Base-by-base conservation (phyloP, 2,113 vertebrate species). In the Caracal caracal region DNA sequence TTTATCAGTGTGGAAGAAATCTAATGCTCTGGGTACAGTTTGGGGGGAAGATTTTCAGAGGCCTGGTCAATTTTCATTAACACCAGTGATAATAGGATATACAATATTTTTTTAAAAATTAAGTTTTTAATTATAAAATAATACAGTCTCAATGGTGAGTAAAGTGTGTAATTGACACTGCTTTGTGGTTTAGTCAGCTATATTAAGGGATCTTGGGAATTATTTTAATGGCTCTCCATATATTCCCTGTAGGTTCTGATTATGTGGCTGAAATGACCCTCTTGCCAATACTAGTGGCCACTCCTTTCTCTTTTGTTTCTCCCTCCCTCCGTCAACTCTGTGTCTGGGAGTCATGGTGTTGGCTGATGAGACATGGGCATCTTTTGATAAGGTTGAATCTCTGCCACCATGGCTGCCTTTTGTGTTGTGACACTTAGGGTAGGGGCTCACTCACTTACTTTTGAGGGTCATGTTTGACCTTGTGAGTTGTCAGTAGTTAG, bases 1-100 rank as follows among this genome's bases (percentile, higher is more conserved):
- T 94, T 86, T 95, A 71, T 91, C 65, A 88, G 35, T 5, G 15
- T 70, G 33, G n/a, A 80, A 17, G 65, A 49, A 96, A 28, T 90
- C 16, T 13, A 82, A 28, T 80, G 63, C 20, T 65, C 83, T 75
- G 35, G 47, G 68, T 63, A 83, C 0, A 24, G 16, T 87, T 84
- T 68, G 37, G 43, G n/a, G 63, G 89, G 49, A 82, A 63, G 22
- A 28, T 73, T 92, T 97, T 89, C 61, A 94, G 43, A 75, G 40
- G 20, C 56, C 51, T 91, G 28, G 70, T 82, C 19, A 30, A 3
- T 71, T 94, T 88, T 76, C 59, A 85, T 89, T 82, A 84, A 71
- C 82, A 71, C 20, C 26, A 70, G 2, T 61, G 49, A 91, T 91
- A n/a, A 4, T 94, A 75, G 75, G 66, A 81, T 87, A 81, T 12